Percentiles rank a stretch among this genome's conserved stretches.
These are phyloP conservation scores for Zaprionus kolodkinae DNA, from an alignment of 1,140 invertebrate genomes.

Conservation along the genomic window DNA sequence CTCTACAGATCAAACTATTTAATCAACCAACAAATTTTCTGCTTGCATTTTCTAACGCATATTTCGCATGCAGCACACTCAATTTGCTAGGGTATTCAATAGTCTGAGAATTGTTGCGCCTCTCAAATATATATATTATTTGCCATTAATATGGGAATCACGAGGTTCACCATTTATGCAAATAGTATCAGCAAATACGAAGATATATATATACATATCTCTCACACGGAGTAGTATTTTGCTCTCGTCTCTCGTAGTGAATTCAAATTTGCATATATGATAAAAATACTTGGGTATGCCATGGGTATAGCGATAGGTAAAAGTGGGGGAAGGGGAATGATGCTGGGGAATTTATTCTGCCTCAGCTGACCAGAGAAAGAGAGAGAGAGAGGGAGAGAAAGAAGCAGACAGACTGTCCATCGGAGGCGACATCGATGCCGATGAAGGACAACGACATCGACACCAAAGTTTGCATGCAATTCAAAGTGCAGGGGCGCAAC, in stretches of 20 bases:
- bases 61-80: background rate
- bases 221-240: background rate
- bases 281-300: background rate
- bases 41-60: background rate
- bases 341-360: background rate
- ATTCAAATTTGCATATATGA: conserved; percentile 10
- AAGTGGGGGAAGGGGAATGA: background rate
- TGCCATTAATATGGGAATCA: conserved; percentile 6
- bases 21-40: background rate
- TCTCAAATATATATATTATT: background rate
- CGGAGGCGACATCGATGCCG: background rate
- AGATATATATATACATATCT: background rate
- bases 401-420: background rate
- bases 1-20: background rate
- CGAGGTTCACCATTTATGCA: conserved; percentile 7
- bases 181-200: conserved; percentile 6
- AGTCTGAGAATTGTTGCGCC: background rate
- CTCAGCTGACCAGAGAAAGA: background rate
- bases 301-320: background rate
- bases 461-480: conserved; percentile 15
- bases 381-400: background rate
- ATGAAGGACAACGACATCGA: background rate
- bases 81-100: conserved; percentile 11
- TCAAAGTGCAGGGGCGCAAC: conserved; percentile 6
- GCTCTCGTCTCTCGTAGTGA: background rate